Conservation (phyloP, 2,888 invertebrate genomes). For the Scrobipalpa atriplicella region DNA sequence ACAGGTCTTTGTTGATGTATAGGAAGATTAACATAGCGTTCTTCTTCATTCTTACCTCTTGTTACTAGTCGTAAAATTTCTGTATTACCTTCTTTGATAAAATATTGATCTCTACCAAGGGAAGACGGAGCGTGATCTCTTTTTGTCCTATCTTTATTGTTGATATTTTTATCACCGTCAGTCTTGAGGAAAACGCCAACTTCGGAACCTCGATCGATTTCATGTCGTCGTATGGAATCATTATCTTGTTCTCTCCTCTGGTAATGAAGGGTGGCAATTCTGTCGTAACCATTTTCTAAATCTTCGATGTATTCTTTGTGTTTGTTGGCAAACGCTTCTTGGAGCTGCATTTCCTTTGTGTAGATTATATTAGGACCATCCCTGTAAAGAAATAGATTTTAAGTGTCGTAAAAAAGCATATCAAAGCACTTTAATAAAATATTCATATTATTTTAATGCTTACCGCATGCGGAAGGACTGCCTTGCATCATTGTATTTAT, state of each 20-base stretch:
- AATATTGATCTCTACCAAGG: constrained; percentile 86
- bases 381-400: constrained; percentile 49
- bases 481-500: constrained; percentile 69
- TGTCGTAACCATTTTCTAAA: constrained; percentile 81
- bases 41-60: constrained; percentile 86
- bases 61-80: constrained; percentile 92
- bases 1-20: constrained; percentile 78
- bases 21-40: constrained; percentile 83
- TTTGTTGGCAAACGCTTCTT: constrained; percentile 74
- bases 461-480: constrained; percentile 74
- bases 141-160: constrained; percentile 64
- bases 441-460: constrained; percentile 15
- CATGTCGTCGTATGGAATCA: constrained; percentile 89
- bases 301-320: constrained; percentile 83
- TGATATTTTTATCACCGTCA: constrained; percentile 59
- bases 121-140: constrained; percentile 65
- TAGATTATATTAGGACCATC: constrained; percentile 82
- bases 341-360: constrained; percentile 81
- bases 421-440: neutral
- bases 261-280: constrained; percentile 76
- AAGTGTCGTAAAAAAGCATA: neutral
- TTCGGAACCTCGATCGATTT: constrained; percentile 90
- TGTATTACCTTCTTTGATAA: constrained; percentile 92
- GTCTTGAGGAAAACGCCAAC: constrained; percentile 74
- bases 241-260: constrained; percentile 83